phyloP scores from a whole-genome alignment of 2,113 vertebrate genomes.

The Albula glossodonta region DNA sequence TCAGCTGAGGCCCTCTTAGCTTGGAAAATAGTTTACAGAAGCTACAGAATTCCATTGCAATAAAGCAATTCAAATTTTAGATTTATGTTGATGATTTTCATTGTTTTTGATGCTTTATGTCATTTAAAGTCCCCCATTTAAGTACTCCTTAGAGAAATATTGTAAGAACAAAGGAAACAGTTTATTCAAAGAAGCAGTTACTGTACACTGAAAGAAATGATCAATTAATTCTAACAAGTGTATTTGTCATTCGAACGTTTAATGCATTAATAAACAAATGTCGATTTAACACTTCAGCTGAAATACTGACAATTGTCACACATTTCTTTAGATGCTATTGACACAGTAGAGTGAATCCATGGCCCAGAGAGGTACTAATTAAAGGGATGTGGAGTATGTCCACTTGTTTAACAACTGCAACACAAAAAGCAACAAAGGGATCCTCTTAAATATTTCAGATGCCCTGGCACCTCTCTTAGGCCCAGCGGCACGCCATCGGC shows the following conservation, averaged over 20 bases:
- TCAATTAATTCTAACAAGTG: neutral
- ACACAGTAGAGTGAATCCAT: neutral
- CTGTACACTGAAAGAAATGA: neutral
- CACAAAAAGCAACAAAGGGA: slow-evolving; percentile 48
- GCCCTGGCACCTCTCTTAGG: slow-evolving; percentile 53
- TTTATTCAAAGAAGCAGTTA: neutral
- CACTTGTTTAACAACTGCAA: slow-evolving; percentile 21
- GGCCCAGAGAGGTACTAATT: neutral
- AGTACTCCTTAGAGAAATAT: neutral
- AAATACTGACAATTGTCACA: neutral
- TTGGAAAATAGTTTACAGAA: neutral
- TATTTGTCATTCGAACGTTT: neutral
- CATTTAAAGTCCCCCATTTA: neutral
- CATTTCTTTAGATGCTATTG: neutral
- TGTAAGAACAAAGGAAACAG: neutral
- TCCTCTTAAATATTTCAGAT: slow-evolving; percentile 67
- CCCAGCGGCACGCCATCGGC: slow-evolving; percentile 46
- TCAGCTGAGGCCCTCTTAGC: neutral
- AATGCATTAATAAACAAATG: neutral
- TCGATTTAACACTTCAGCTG: neutral
- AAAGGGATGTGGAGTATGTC: slow-evolving; percentile 53
- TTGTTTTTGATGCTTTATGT: neutral
- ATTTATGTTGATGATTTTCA: no score
- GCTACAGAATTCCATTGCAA: neutral
- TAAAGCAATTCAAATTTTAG: neutral